Conservation (phyloP, 1,140 invertebrate genomes). For the Sarcophaga bullata region DNA sequence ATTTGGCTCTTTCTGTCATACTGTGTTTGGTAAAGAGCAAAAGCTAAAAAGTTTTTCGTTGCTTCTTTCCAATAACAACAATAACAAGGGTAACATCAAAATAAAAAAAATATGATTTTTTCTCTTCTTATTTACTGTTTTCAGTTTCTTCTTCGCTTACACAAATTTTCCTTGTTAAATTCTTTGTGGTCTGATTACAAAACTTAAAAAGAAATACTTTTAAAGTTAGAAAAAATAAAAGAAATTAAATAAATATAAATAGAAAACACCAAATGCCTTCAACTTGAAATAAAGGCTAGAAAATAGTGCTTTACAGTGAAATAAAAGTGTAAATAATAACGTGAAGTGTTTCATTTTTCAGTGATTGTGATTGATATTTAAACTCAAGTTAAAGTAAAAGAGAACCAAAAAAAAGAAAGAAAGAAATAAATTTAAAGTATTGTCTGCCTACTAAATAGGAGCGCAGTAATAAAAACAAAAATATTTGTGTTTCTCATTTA, state of each 20-base stretch:
- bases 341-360: too few relatives aligned
- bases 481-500: background rate
- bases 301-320: background rate
- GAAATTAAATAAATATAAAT: background rate
- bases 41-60: conserved; percentile 4
- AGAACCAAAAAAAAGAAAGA: too few relatives aligned
- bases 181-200: conserved; percentile 22
- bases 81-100: background rate
- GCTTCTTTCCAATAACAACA: conserved; percentile 9
- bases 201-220: conserved; percentile 18
- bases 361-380: too few relatives aligned
- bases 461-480: too few relatives aligned
- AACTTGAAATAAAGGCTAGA: too few relatives aligned
- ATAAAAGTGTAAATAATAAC: background rate
- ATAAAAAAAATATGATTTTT: conserved; percentile 1
- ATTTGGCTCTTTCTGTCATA: conserved; percentile 10
- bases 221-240: background rate
- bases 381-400: too few relatives aligned
- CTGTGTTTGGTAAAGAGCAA: conserved; percentile 14
- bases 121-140: conserved; percentile 21
- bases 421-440: too few relatives aligned
- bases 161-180: conserved; percentile 18
- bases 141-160: conserved; percentile 24
- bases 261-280: too few relatives aligned
- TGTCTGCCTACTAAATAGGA: too few relatives aligned